Evolutionary conservation across 2,113 vertebrate species (phyloP), one percentile per base, ranked within the genome.

Genomic region (Alethe diademata): DNA sequence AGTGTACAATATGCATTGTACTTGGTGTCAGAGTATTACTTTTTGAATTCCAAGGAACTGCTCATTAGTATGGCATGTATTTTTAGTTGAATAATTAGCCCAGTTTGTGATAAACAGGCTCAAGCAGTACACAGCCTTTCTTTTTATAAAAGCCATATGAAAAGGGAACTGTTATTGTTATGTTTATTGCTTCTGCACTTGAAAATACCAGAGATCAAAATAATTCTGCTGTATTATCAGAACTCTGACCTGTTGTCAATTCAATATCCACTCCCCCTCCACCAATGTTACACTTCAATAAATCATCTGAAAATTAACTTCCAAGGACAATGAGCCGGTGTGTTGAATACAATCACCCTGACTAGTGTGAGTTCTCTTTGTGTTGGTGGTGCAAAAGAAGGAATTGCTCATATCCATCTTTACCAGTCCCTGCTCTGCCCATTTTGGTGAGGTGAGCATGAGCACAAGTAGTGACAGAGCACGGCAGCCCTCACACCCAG

Each of bases 361-460:
- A 86, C 18, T 19, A 56, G 66, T 10, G 35, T 3, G 58, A 54
- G 58, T 64, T 91, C 72, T 58, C 33, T 92, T 54, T 80, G 19
- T 82, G 47, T 12, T 8, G 3, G 75, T 35, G 35, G 40, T 67
- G 40, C 40, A 33, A 67, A 60, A 42, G 33, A 5, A 90, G 58
- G 40, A 80, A 75, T 57, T 66, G 51, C 88, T 60, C 50, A 25
- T 6, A 78, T 8, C n/a, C 58, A 20, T 66, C 88, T 60, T 62
- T 22, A 16, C 19, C 72, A 33, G 57, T 25, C 33, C 48, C 73
- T 31, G 26, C 26, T 73, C 67, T 61, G 80, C 78, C 56, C 7
- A 1, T 11, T 29, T 36, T 36, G 0, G 0, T 5, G 57, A 35
- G 47, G 11, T 13, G 15, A 62, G 70, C 11, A 2, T 1, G 9